phyloP scores from a whole-genome alignment of 2,113 vertebrate species.

The Apistogramma diplotaenia region DNA sequence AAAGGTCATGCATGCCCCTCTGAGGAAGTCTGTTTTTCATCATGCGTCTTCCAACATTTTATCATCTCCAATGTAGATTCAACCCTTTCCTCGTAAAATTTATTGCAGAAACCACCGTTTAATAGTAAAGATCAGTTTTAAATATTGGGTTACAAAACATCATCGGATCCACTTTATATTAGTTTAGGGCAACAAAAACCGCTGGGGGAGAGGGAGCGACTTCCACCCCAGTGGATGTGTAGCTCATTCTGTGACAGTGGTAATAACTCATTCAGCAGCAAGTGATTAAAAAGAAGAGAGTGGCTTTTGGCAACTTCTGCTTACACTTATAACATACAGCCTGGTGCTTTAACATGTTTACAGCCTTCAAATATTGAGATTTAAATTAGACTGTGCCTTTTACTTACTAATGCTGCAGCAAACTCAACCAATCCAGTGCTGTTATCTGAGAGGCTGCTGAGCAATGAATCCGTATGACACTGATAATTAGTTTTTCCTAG shows the following conservation, averaged over 20 bases:
- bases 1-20: background rate
- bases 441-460: background rate
- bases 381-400: background rate
- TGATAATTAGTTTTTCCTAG: background rate
- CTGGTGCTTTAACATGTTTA: background rate
- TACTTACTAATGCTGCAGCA: background rate
- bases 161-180: background rate
- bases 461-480: background rate
- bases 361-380: background rate
- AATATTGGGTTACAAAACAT: background rate
- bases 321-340: background rate
- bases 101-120: background rate
- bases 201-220: background rate
- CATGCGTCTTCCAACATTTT: background rate
- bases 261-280: background rate
- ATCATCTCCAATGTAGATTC: background rate
- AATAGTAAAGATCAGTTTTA: background rate
- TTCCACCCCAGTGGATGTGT: background rate
- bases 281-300: background rate
- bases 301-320: background rate
- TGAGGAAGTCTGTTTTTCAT: background rate
- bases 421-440: background rate
- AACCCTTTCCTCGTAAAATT: background rate
- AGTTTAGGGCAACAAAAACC: background rate
- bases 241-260: background rate